These are phyloP conservation scores for Napeogenes inachia DNA, from an alignment of 2,888 invertebrate genomes.

Conservation along the genomic window DNA sequence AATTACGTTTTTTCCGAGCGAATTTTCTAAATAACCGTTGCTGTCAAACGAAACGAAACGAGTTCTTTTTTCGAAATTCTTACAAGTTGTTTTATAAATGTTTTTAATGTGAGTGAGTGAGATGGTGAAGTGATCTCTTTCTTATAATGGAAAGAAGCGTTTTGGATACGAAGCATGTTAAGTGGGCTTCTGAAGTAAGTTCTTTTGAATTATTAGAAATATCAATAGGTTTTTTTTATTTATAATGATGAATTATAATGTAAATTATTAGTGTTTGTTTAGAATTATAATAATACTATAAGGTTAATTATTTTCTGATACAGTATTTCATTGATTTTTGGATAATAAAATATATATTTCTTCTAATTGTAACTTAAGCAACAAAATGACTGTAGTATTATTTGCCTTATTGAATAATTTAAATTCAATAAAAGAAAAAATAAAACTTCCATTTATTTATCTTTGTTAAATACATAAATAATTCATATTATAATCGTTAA, in stretches of 20 bases:
- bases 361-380: too few relatives aligned
- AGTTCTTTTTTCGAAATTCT: constrained; percentile 46
- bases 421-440: too few relatives aligned
- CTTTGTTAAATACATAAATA: too few relatives aligned
- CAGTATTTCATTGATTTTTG: too few relatives aligned
- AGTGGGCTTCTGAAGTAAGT: constrained; percentile 73
- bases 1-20: constrained; percentile 59
- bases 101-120: constrained; percentile 51
- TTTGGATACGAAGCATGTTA: constrained; percentile 64
- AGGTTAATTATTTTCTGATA: too few relatives aligned
- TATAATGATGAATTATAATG: too few relatives aligned
- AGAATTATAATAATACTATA: too few relatives aligned
- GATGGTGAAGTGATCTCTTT: constrained; percentile 58
- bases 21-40: constrained; percentile 52
- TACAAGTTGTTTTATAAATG: constrained; percentile 16
- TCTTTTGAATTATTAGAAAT: constrained; percentile 20
- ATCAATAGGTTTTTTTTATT: constrained; percentile 8
- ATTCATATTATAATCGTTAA: too few relatives aligned
- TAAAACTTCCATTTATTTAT: too few relatives aligned
- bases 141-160: constrained; percentile 71
- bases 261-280: not conserved
- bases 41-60: constrained; percentile 57
- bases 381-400: too few relatives aligned
- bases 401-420: too few relatives aligned
- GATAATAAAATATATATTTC: too few relatives aligned